These are phyloP conservation scores for Thereva unica DNA, from an alignment of 2,888 invertebrate genomes.

Conservation along the genomic window DNA sequence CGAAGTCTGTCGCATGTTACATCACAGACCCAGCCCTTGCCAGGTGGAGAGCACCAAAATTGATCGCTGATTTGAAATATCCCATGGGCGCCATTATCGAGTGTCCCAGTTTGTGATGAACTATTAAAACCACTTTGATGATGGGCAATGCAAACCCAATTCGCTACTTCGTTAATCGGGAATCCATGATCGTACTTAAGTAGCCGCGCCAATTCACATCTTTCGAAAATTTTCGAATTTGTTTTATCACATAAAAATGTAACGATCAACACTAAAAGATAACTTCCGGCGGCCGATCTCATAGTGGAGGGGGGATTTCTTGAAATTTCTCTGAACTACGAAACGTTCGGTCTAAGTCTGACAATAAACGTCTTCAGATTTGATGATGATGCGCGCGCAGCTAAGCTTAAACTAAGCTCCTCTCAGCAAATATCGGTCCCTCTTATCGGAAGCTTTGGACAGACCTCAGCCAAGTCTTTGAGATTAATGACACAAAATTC, in stretches of 20 bases:
- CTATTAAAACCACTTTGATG: slow-evolving; percentile 70
- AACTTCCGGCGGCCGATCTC: not conserved
- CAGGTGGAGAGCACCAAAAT: slow-evolving; percentile 68
- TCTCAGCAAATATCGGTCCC: slow-evolving; percentile 1
- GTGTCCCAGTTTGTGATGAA: slow-evolving; percentile 61
- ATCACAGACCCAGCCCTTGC: slow-evolving; percentile 65
- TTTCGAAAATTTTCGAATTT: slow-evolving; percentile 62
- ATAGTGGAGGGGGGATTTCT: slow-evolving; percentile 2
- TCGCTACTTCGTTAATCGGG: slow-evolving; percentile 60
- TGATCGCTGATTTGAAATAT: slow-evolving; percentile 74
- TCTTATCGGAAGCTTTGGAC: slow-evolving; percentile 27
- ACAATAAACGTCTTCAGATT: not conserved
- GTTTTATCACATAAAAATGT: not conserved
- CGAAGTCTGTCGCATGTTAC: slow-evolving; percentile 65
- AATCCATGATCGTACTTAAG: slow-evolving; percentile 63
- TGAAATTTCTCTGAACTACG: not conserved
- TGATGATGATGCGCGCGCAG: slow-evolving; percentile 16
- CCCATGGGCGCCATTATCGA: slow-evolving; percentile 69
- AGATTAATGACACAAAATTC: too few species aligned
- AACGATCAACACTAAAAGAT: not conserved
- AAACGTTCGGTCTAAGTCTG: not conserved
- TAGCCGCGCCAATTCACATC: slow-evolving; percentile 72
- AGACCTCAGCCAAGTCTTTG: not conserved
- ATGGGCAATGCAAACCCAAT: slow-evolving; percentile 73
- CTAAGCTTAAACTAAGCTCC: slow-evolving; percentile 13